phyloP scores from a whole-genome alignment of 2,113 vertebrate genomes.

The Urocynchramus pylzowi region DNA sequence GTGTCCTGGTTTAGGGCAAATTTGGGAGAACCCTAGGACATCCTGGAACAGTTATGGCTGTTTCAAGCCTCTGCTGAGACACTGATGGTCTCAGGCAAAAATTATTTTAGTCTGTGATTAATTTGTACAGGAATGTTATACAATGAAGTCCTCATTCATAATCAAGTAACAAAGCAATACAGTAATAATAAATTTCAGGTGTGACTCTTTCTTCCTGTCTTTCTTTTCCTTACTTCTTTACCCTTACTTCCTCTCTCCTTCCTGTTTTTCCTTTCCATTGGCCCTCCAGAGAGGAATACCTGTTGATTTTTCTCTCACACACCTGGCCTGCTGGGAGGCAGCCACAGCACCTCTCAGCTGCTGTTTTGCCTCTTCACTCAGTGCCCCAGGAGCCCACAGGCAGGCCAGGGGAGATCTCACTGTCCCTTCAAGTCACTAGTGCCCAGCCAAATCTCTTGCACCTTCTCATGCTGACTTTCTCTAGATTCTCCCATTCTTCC shows the following conservation, averaged over 20 bases:
- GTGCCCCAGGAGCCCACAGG: not conserved
- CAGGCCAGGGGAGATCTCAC: not conserved
- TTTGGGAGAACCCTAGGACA: too few species aligned
- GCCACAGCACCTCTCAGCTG: not conserved
- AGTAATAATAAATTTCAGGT: not conserved
- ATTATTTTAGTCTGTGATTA: not conserved
- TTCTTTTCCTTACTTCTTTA: not conserved
- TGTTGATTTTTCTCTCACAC: not conserved
- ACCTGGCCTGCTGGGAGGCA: not conserved
- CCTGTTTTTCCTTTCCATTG: not conserved
- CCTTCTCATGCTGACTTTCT: not conserved
- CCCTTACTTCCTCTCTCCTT: not conserved
- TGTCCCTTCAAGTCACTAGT: not conserved
- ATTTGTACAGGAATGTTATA: not conserved
- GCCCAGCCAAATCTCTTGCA: not conserved
- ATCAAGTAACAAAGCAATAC: not conserved
- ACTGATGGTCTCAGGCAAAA: not conserved
- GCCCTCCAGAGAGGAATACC: not conserved
- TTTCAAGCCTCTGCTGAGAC: not conserved
- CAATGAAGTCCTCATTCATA: not conserved
- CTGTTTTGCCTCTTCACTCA: not conserved
- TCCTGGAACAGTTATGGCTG: not conserved
- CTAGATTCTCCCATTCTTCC: not conserved
- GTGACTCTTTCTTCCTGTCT: not conserved
- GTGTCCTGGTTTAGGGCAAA: too few species aligned